Evolutionary conservation across 2,888 invertebrate genomes (phyloP), one percentile per base, ranked within the genome.

Genomic region (Busseola fusca): DNA sequence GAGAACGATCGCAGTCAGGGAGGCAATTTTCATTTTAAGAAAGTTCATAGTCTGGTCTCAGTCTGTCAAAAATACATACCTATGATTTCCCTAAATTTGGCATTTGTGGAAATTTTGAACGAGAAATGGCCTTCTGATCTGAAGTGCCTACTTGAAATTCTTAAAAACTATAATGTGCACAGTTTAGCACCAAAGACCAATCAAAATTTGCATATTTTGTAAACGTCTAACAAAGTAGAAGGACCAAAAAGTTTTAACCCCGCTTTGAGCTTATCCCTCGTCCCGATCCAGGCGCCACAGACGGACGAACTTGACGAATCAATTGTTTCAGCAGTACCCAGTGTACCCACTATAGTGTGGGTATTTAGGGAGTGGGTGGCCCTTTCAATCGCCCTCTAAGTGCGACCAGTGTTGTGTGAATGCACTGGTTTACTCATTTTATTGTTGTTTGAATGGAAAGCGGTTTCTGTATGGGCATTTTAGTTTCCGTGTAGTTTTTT

Each of bases 271-370:
- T 69, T 71, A 50, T 84, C 57, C 25, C 80, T 83, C 83, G 70
- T 48, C n/a, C 70, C 83, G 30, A 3, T 0, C 0, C 58, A 59
- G 64, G 81, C 74, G 76, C 70, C 80, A 80, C 86, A 85, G 84
- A 80, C 87, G 83, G 87, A 86, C 86, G 81, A 87, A 88, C 88
- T 89, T 90, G 89, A 90, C 90, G 88, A 91, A 90, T 91, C 92
- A 92, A 92, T 92, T 91, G 91, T 91, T 92, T 91, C 87, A 89
- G 86, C 73, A 82, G 76, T 76, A 73, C 73, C 58, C 69, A 64
- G 60, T 67, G 76, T 76, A 69, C 73, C 58, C 72, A 66, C 60
- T 65, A 69, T 64, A 75, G 76, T 74, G 73, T 78, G 80, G 83
- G 80, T 72, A 80, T 81, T 80, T 75, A 82, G 75, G 83, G 73